phyloP scores from a whole-genome alignment of 2,797 vertebrate genomes.

The Liparis tanakae region DNA sequence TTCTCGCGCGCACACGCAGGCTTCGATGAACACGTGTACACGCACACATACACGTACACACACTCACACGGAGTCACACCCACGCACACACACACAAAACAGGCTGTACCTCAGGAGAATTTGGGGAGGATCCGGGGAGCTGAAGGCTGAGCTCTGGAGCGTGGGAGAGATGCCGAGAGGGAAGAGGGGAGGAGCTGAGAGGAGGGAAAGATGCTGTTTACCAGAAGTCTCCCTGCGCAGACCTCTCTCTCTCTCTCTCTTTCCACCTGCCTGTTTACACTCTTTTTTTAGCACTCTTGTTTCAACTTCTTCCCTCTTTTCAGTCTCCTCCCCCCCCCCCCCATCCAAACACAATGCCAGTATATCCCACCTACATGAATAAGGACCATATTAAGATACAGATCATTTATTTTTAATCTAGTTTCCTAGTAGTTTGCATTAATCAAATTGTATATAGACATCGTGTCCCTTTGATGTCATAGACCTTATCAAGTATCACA shows the following conservation, averaged over 20 bases:
- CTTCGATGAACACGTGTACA: conserved; percentile 2
- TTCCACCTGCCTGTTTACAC: neutral
- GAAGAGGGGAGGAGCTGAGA: conserved; percentile 71
- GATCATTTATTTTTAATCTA: neutral
- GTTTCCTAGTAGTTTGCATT: neutral
- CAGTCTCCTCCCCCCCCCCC: neutral
- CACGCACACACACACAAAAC: neutral
- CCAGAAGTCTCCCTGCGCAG: conserved; percentile 58
- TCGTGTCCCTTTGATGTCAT: neutral
- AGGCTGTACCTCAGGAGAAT: conserved; percentile 63
- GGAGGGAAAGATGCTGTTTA: conserved; percentile 73
- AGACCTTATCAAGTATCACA: neutral
- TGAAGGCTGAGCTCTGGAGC: conserved; percentile 65
- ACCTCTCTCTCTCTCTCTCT: conserved; percentile 29
- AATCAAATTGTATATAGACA: neutral
- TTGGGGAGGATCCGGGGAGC: conserved; percentile 69
- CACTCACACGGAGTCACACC: too few relatives aligned
- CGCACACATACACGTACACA: conserved; percentile 14
- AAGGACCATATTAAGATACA: neutral
- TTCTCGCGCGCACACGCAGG: conserved; percentile 12
- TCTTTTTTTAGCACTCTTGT: conserved; percentile 7
- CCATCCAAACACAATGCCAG: neutral
- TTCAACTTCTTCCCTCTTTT: conserved; percentile 25
- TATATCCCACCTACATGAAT: neutral
- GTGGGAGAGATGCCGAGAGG: conserved; percentile 75